phyloP scores from a whole-genome alignment of 2,113 vertebrate species.

The Trematomus loennbergii region DNA sequence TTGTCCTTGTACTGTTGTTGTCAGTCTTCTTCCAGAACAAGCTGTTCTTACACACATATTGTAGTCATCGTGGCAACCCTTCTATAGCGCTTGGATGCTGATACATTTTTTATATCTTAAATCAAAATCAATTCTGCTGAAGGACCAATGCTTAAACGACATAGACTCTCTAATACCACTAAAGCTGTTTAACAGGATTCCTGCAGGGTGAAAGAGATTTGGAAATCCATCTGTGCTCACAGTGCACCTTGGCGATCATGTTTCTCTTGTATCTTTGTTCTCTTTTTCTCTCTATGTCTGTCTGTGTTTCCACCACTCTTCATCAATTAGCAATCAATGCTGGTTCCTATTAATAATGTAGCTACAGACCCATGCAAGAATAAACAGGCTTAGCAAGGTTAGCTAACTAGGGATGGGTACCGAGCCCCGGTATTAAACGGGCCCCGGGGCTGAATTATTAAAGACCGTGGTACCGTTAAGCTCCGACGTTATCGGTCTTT shows the following conservation, averaged over 20 bases:
- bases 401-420: too few relatives aligned
- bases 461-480: too few relatives aligned
- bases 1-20: constrained; percentile 33
- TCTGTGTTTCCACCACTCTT: constrained; percentile 72
- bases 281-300: not conserved
- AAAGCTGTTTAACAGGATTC: constrained; percentile 42
- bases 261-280: constrained; percentile 65
- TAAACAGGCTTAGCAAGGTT: not conserved
- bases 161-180: constrained; percentile 34
- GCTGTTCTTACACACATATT: constrained; percentile 1
- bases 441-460: too few relatives aligned
- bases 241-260: constrained; percentile 51
- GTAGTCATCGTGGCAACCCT: not conserved
- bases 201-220: constrained; percentile 42
- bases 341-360: constrained; percentile 79
- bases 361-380: constrained; percentile 1
- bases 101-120: not conserved
- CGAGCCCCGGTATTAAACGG: too few relatives aligned
- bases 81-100: not conserved
- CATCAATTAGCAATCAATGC: constrained; percentile 82
- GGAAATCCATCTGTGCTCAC: constrained; percentile 58
- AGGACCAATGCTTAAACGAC: constrained; percentile 23
- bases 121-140: constrained; percentile 3
- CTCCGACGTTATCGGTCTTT: too few relatives aligned
- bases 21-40: constrained; percentile 9